Evolutionary conservation across 2,888 invertebrate species (phyloP).

Genomic region (Andricus quercusramuli): DNA sequence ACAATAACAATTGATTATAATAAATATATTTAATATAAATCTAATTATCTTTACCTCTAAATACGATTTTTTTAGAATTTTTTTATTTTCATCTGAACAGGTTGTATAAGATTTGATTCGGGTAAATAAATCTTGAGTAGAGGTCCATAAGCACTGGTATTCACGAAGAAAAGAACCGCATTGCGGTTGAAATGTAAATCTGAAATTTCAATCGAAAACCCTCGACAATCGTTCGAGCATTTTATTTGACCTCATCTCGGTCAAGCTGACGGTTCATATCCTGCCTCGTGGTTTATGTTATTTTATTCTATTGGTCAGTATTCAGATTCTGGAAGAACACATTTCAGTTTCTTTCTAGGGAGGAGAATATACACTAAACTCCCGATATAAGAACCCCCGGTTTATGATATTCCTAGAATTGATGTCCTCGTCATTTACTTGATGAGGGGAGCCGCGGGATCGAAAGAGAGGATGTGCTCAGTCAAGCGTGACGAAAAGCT

Average conservation of each 20-base stretch:
- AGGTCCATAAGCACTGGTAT: background rate
- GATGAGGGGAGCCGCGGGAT: no score
- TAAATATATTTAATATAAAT: no score
- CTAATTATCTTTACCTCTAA: no score
- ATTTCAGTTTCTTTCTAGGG: background rate
- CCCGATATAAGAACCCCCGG: no score
- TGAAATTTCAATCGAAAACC: background rate
- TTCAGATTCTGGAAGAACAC: background rate
- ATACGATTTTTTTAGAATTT: no score
- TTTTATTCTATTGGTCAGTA: background rate
- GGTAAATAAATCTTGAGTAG: background rate
- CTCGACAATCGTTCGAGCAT: background rate
- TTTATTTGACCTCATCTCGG: background rate
- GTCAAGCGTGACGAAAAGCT: no score
- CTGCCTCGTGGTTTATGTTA: background rate
- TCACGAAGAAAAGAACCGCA: background rate
- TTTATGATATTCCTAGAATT: no score
- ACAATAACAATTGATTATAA: no score
- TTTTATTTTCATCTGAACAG: background rate
- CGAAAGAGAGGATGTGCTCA: no score
- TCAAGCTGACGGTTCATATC: background rate
- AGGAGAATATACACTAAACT: background rate
- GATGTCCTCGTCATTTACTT: no score
- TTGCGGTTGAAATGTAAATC: background rate
- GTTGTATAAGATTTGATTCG: background rate